Evolutionary conservation across 2,797 vertebrate genomes (phyloP).

Genomic region (Rhincodon typus): DNA sequence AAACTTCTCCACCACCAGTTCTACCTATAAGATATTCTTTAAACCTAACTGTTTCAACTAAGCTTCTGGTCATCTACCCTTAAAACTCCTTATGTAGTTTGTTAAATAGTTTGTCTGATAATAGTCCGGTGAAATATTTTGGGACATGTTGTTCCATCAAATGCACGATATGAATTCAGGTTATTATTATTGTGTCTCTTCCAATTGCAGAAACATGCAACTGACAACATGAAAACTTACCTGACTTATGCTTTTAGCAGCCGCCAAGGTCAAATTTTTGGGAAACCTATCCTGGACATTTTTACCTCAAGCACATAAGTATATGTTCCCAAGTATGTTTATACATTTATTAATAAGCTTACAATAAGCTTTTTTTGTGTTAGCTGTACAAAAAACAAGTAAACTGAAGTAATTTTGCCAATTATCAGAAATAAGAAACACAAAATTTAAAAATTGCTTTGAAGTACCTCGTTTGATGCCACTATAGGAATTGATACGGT

Average conservation of each 20-base stretch:
- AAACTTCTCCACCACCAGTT: no score
- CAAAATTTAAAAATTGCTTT: background rate
- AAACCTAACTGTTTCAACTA: no score
- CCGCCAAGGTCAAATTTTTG: background rate
- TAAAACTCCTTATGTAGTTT: no score
- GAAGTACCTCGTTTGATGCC: conserved; percentile 88
- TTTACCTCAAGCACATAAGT: background rate
- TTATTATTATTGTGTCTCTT: background rate
- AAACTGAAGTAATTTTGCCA: conserved; percentile 1
- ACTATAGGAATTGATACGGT: conserved; percentile 91
- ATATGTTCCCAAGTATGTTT: background rate
- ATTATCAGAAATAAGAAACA: background rate
- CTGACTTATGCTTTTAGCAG: background rate
- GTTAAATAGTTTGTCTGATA: no score
- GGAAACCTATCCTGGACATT: background rate
- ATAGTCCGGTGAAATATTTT: no score
- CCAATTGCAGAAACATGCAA: background rate
- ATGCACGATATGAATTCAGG: no score
- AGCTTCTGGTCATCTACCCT: no score
- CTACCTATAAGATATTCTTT: no score
- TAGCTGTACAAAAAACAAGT: background rate
- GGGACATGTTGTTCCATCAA: no score
- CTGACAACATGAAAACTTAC: background rate
- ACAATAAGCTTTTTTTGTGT: background rate
- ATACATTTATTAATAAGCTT: background rate